phyloP scores from a whole-genome alignment of 2,113 vertebrate genomes.

The Etheostoma spectabile region DNA sequence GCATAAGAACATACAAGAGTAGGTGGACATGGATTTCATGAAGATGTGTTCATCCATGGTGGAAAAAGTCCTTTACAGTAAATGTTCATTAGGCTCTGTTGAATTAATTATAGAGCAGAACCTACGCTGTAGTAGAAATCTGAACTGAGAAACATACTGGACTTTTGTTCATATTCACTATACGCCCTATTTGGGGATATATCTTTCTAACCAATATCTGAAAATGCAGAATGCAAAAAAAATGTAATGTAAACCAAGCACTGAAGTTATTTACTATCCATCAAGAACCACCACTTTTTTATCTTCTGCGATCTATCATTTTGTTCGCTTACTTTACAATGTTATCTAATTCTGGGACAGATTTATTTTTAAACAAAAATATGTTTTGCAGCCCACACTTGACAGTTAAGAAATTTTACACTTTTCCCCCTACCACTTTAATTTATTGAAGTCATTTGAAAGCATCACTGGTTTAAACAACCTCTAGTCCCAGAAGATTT shows the following conservation, averaged over 20 bases:
- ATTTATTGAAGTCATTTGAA: slow-evolving; percentile 73
- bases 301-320: slow-evolving; percentile 21
- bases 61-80: slow-evolving; percentile 6
- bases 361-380: slow-evolving; percentile 16
- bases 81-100: slow-evolving; percentile 38
- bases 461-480: slow-evolving; percentile 44
- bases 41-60: not conserved
- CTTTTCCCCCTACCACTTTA: slow-evolving; percentile 56
- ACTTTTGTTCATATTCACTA: slow-evolving; percentile 8
- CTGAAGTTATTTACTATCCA: slow-evolving; percentile 43
- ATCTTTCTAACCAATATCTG: slow-evolving; percentile 12
- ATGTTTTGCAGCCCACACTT: slow-evolving; percentile 10
- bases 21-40: slow-evolving; percentile 12
- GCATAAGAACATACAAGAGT: slow-evolving; percentile 6
- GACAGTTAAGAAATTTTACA: slow-evolving; percentile 31
- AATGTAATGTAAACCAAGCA: slow-evolving; percentile 31
- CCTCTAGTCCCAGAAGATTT: slow-evolving; percentile 39
- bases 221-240: slow-evolving; percentile 45
- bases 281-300: slow-evolving; percentile 30
- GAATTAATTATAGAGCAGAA: slow-evolving; percentile 31
- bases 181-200: slow-evolving; percentile 13
- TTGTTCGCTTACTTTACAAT: slow-evolving; percentile 34
- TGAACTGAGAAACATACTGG: slow-evolving; percentile 23
- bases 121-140: slow-evolving; percentile 7
- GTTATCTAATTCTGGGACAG: slow-evolving; percentile 20